Base-by-base conservation (phyloP, 2,113 vertebrate species). In the Zosterops pallidus region DNA sequence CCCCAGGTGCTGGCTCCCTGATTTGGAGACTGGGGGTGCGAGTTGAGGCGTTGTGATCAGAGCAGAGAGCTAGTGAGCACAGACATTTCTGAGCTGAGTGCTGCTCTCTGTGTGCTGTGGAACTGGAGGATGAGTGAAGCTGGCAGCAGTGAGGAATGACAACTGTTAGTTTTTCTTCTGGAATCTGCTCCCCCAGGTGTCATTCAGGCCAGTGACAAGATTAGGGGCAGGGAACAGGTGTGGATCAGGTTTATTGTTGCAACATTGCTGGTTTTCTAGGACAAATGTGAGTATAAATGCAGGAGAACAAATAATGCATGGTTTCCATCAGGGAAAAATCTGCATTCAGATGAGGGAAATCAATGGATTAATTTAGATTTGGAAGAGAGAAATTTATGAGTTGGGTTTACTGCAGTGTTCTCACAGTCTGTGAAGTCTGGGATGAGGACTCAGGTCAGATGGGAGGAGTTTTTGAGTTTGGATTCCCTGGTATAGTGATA, bases 91-190 rank as follows among this genome's bases (percentile, higher is more conserved):
- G 83, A 65, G 24, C 57, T 68, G 60, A 39, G 72, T 26, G 35
- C 41, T 88, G 83, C 53, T 55, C n/a, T 26, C 75, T 57, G 23
- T 1, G 10, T 2, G 1, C 17, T 69, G 41, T 20, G 60, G 53
- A 62, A 37, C 35, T 31, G 46, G 33, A 55, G 86, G 63, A 57
- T 53, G 46, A 72, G 68, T 39, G 86, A n/a, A 68, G 50, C 6
- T 95, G 93, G 67, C 91, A 89, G 64, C 77, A 52, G 35, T 90
- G 91, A 93, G 53, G 49, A 92, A 75, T 59, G 72, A 72, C 53
- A 88, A 20, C 67, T 81, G 47, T 35, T 95, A 76, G 76, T 50
- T 77, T 90, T 92, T 77, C 59, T 39, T 50, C 50, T 78, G 63
- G 57, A 59, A 50, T 72, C 57, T 55, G 49, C 68, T 90, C 86